Conservation (phyloP, 1,140 invertebrate genomes). For the Elysia chlorotica region DNA sequence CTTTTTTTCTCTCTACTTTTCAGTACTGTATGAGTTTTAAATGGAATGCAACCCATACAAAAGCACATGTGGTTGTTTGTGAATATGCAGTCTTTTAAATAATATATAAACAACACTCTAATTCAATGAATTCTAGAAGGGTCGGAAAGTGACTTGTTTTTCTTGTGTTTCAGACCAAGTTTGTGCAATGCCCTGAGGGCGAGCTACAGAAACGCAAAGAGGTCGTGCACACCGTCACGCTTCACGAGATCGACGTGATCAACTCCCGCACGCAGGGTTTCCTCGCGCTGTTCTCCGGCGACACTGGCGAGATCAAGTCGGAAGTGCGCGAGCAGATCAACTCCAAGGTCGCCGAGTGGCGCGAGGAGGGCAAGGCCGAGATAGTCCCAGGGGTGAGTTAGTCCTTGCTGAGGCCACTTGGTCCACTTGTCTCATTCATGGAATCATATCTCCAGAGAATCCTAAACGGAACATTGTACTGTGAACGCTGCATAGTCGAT, state of each 20-base stretch:
- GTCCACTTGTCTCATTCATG: not conserved
- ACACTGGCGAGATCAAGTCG: slow-evolving; percentile 98
- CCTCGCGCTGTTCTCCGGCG: slow-evolving; percentile 94
- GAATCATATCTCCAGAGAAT: not conserved
- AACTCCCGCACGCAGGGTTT: slow-evolving; percentile 97
- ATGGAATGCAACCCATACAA: too few relatives aligned
- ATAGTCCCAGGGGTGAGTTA: slow-evolving; percentile 71
- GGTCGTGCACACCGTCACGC: slow-evolving; percentile 95
- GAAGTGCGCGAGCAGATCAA: slow-evolving; percentile 99
- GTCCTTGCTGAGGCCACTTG: too few relatives aligned
- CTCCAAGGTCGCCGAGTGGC: slow-evolving; percentile 97
- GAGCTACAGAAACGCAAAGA: slow-evolving; percentile 99
- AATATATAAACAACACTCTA: too few relatives aligned
- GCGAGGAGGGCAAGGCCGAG: slow-evolving; percentile 98
- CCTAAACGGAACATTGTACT: too few relatives aligned
- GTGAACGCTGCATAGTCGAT: too few relatives aligned
- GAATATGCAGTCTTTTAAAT: too few relatives aligned
- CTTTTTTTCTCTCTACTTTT: too few relatives aligned
- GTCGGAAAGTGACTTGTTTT: not conserved
- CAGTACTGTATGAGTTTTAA: too few relatives aligned
- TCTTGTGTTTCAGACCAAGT: slow-evolving; percentile 68
- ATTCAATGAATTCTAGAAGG: not conserved
- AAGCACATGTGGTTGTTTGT: too few relatives aligned
- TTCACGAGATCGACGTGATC: slow-evolving; percentile 99
- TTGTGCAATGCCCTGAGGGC: slow-evolving; percentile 98